Evolutionary conservation across 1,140 invertebrate genomes (phyloP), one percentile per base, ranked within the genome.

Genomic region (Anastrepha obliqua): DNA sequence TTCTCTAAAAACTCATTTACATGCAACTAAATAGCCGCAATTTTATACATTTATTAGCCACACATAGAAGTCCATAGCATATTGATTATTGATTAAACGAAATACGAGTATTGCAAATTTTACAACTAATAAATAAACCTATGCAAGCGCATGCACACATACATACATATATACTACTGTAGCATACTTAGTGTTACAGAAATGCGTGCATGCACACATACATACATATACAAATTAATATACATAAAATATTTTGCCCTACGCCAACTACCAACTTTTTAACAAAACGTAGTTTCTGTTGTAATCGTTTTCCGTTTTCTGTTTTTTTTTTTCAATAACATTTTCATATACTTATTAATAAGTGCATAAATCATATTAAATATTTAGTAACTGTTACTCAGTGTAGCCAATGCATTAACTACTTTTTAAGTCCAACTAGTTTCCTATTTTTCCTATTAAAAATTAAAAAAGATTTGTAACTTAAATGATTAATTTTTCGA

Each of bases 361-460:
- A 29, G 20, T n/a, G 29, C 4, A n/a, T 29, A 29, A 55, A 51
- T 81, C 20, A 51, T 11, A 5, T 8, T 81, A 13, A 58, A 81
- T 81, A 81, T 20, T 81, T 29, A 29, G 55, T 55, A 55, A 81
- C 47, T 55, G 47, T 81, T 81, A 55, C 17, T 74, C 70, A 47
- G 39, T 74, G 70, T 55, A 81, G 59, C 59, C 13, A 86, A 64
- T 86, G 58, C 90, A 91, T 90, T 90, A 89, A 90, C 70, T 85
- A 81, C 65, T 89, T 89, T 89, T 90, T 89, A 88, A 89, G 89
- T 87, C 60, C 74, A 86, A 87, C 89, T 87, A 88, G 86, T 87
- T 91, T 89, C 87, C 65, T 89, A 86, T 87, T 62, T 81, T 88
- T 60, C 70, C 64, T 86, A 88, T 89, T 58, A 65, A 88, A 88